A percentile compares a stretch with the other conserved stretches of the same genome.
Conservation (phyloP, 2,113 vertebrate species). For the Sturnira hondurensis region DNA sequence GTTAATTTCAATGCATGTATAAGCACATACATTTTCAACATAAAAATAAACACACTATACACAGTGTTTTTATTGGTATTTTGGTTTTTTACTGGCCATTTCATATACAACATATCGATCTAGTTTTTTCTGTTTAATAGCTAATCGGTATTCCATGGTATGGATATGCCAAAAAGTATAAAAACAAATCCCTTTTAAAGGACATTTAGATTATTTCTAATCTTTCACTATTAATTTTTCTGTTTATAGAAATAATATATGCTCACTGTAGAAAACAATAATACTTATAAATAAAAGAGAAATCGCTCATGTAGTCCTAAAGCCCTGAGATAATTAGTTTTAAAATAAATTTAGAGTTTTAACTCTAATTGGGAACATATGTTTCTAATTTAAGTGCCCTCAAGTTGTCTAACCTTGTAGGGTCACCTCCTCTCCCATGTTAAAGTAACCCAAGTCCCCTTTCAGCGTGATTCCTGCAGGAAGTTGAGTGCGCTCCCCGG, state of each 20-base stretch:
- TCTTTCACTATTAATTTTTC: constrained; percentile 24
- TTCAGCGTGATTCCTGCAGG: not conserved
- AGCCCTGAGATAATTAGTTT: not conserved
- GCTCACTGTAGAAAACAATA: constrained; percentile 35
- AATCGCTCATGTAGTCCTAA: constrained; percentile 12
- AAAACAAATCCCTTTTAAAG: not conserved
- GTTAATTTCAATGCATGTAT: constrained; percentile 38
- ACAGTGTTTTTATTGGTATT: constrained; percentile 7
- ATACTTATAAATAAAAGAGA: constrained; percentile 32
- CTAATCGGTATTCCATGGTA: not conserved
- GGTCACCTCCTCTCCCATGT: not conserved
- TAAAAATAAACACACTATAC: constrained; percentile 44
- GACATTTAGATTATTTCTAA: constrained; percentile 29
- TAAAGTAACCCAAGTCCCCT: not conserved
- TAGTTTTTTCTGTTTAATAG: constrained; percentile 26
- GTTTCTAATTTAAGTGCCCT: not conserved
- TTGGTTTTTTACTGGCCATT: not conserved
- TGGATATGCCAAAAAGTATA: not conserved
- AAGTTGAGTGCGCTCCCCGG: not conserved
- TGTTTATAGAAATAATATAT: constrained; percentile 6
- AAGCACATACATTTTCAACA: constrained; percentile 27
- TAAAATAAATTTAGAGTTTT: not conserved
- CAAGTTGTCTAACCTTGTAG: not conserved
- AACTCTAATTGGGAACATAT: not conserved
- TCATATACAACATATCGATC: not conserved